phyloP scores from a whole-genome alignment of 2,888 invertebrate genomes.

The Mellilla xanthometata region DNA sequence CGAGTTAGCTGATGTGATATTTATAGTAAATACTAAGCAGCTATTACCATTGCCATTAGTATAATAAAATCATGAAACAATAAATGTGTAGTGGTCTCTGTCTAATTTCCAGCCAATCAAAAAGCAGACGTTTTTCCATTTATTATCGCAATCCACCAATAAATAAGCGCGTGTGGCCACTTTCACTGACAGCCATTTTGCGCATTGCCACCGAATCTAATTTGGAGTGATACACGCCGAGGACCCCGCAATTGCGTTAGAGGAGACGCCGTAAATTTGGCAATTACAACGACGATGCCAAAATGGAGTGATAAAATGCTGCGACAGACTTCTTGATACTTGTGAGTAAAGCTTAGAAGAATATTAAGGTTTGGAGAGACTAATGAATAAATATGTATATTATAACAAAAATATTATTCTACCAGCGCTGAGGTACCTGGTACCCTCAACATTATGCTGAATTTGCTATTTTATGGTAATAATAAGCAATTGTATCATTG shows the following conservation, averaged over 20 bases:
- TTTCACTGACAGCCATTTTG: constrained; percentile 61
- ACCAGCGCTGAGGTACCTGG: too few relatives aligned
- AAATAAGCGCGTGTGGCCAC: constrained; percentile 39
- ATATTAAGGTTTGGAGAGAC: too few relatives aligned
- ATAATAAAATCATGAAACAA: too few relatives aligned
- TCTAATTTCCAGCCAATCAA: background rate
- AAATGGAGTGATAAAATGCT: constrained; percentile 61
- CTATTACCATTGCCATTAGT: too few relatives aligned
- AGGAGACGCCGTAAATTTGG: constrained; percentile 76
- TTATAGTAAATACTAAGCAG: too few relatives aligned
- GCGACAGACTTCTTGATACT: constrained; percentile 27
- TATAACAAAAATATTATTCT: too few relatives aligned
- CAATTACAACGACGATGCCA: constrained; percentile 72
- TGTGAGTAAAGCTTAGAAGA: background rate
- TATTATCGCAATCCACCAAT: constrained; percentile 20
- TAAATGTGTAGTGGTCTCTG: too few relatives aligned
- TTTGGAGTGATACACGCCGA: constrained; percentile 76
- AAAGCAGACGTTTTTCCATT: background rate
- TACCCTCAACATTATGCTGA: too few relatives aligned
- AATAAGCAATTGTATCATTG: too few relatives aligned
- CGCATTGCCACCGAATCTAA: constrained; percentile 62
- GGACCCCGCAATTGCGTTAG: constrained; percentile 75
- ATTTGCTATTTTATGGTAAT: too few relatives aligned
- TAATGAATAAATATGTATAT: too few relatives aligned
- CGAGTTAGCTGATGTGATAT: too few relatives aligned